Evolutionary conservation across 2,797 vertebrate genomes (phyloP).

Genomic region (Anisognathus igniventris): DNA sequence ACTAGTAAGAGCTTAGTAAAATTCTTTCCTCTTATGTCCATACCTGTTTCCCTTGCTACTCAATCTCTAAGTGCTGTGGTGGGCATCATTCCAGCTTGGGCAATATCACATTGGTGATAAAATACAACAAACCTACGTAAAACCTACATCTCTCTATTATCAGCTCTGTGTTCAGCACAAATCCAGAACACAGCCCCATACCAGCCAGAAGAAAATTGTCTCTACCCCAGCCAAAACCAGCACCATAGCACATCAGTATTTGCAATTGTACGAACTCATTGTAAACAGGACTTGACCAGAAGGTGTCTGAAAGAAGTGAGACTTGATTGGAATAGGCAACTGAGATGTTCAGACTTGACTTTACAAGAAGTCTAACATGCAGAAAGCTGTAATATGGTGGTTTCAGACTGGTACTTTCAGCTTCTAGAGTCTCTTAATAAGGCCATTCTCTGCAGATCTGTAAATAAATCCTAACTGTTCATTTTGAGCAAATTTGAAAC

Average conservation of each 20-base stretch:
- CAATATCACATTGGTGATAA: not conserved
- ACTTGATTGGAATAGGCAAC: not conserved
- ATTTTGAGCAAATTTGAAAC: not conserved
- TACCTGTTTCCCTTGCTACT: not conserved
- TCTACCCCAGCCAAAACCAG: not conserved
- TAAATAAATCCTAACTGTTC: not conserved
- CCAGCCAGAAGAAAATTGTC: not conserved
- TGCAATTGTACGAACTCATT: not conserved
- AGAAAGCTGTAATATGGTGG: not conserved
- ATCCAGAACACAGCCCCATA: not conserved
- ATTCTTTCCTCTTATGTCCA: not conserved
- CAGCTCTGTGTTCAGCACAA: not conserved
- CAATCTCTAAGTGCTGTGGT: not conserved
- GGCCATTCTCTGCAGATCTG: not conserved
- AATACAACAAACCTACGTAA: not conserved
- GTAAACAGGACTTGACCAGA: not conserved
- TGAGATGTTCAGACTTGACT: not conserved
- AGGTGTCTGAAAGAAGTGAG: not conserved
- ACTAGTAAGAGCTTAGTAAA: not conserved
- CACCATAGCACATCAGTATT: not conserved
- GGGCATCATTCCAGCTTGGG: not conserved
- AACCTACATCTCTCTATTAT: not conserved
- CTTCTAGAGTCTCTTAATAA: not conserved
- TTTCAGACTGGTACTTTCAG: not conserved
- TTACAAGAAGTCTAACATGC: not conserved